Evolutionary conservation across 2,797 vertebrate species (phyloP).

Genomic region (Ptychadena robeensis): DNA sequence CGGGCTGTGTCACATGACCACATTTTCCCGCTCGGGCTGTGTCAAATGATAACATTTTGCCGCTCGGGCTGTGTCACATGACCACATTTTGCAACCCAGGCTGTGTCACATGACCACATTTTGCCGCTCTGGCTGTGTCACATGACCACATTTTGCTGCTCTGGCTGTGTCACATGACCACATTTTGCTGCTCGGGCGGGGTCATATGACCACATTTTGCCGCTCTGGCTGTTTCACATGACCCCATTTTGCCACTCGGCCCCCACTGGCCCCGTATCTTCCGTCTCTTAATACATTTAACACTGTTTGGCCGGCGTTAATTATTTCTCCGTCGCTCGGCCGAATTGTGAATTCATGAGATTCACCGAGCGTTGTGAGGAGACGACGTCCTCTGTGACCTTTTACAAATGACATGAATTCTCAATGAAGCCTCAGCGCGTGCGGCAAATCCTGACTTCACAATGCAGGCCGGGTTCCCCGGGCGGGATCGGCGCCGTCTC

Average conservation of each 20-base stretch:
- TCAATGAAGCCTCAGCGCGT: neutral
- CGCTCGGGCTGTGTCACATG: too few relatives aligned
- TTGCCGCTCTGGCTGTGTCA: too few relatives aligned
- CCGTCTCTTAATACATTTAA: slow-evolving; percentile 44
- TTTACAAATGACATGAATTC: slow-evolving; percentile 30
- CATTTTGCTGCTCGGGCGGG: too few relatives aligned
- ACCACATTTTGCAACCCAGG: too few relatives aligned
- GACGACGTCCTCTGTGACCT: slow-evolving; percentile 50
- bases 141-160: too few relatives aligned
- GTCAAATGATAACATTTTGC: too few relatives aligned
- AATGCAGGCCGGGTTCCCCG: neutral
- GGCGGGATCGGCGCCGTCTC: neutral
- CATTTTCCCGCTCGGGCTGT: too few relatives aligned
- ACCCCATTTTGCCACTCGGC: too few relatives aligned
- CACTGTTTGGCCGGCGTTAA: slow-evolving; percentile 14
- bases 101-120: too few relatives aligned
- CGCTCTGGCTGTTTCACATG: neutral
- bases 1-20: too few relatives aligned
- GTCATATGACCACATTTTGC: neutral
- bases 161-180: too few relatives aligned
- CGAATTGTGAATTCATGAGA: slow-evolving; percentile 42
- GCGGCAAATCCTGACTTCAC: slow-evolving; percentile 24
- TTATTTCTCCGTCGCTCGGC: slow-evolving; percentile 25
- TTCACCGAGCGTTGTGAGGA: slow-evolving; percentile 26
- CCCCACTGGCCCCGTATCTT: too few relatives aligned